Percentiles rank a stretch among this genome's conserved stretches.
These are phyloP conservation scores for Diachasmimorpha longicaudata DNA, from an alignment of 1,140 invertebrate species.

Conservation along the genomic window DNA sequence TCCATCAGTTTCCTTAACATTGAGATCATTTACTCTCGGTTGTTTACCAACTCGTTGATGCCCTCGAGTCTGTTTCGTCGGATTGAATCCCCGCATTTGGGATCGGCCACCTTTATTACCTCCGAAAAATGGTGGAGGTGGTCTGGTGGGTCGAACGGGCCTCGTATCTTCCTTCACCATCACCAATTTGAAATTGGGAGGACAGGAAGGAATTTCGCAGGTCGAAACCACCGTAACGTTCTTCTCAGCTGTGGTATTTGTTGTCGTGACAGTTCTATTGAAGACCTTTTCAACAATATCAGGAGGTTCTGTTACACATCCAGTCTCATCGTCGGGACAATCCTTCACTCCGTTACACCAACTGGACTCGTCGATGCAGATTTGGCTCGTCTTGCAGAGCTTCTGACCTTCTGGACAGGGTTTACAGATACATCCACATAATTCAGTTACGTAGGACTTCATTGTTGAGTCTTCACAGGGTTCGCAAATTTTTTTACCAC, in stretches of 20 bases:
- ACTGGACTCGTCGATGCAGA: constrained; percentile 73
- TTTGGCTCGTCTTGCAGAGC: constrained; percentile 76
- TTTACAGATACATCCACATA: constrained; percentile 77
- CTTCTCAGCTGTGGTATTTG: constrained; percentile 37
- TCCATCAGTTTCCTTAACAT: constrained; percentile 16
- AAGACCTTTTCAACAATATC: constrained; percentile 9
- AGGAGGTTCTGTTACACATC: constrained; percentile 61
- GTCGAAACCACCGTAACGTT: constrained; percentile 20
- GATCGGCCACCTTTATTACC: constrained; percentile 12
- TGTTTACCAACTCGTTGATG: not conserved
- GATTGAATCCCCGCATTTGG: constrained; percentile 6
- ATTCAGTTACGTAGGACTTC: constrained; percentile 58
- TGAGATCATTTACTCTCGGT: not conserved
- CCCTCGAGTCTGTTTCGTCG: not conserved
- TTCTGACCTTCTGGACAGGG: constrained; percentile 70
- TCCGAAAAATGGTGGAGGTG: constrained; percentile 12
- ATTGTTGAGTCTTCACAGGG: constrained; percentile 67
- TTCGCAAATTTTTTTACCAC: constrained; percentile 72
- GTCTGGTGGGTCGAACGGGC: constrained; percentile 43
- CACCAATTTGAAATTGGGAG: constrained; percentile 65
- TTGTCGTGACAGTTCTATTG: constrained; percentile 27
- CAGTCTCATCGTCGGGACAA: constrained; percentile 82
- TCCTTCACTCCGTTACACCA: constrained; percentile 86
- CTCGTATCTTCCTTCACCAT: constrained; percentile 42
- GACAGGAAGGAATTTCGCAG: constrained; percentile 65